Evolutionary conservation across 1,140 invertebrate species (phyloP), one percentile per base, ranked within the genome.

Genomic region (Lutraria rhynchaena): DNA sequence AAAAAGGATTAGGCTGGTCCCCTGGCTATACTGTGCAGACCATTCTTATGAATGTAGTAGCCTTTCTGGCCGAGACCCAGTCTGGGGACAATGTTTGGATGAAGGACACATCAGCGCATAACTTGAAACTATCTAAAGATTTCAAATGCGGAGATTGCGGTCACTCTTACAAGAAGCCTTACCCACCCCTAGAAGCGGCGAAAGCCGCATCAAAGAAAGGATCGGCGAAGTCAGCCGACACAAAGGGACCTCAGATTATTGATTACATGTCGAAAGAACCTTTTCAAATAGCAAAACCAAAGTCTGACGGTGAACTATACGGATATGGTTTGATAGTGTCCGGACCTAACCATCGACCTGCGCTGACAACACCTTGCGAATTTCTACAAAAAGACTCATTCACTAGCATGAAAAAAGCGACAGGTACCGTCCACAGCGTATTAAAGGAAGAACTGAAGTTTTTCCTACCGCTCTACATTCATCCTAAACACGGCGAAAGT

Each of bases 11-110:
- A 0, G 89, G 89, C 1, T 90, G 89, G 89, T 89, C 87, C 1
- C 89, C 89, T 0, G 87, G 87, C 9, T 90, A 90, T 70, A 89
- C 89, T 11, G 81, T 89, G 4, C 89, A 90, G 77, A 89, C 89
- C 0, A 84, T 90, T 29, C 83, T 90, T 0, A 83, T 90, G 82
- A 90, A 90, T 31, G 83, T 90, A 0, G 85, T 90, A 22, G 74
- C 89, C 0, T 90, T 90, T 63, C 75, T 90, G 22, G 86, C 86
- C 3, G 89, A 90, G 67, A 89, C 86, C 0, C 86, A 87, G 58
- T 71, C 75, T 17, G 84, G 82, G 0, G 67, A 82, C 15, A 65
- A 55, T 46, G 24, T 51, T 1, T 83, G 87, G 83, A 81, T 82
- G 82, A 78, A 82, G 15, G 70, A 81, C 15, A 76, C 83, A 5